phyloP scores from a whole-genome alignment of 2,113 vertebrate genomes.

The Gavia stellata region DNA sequence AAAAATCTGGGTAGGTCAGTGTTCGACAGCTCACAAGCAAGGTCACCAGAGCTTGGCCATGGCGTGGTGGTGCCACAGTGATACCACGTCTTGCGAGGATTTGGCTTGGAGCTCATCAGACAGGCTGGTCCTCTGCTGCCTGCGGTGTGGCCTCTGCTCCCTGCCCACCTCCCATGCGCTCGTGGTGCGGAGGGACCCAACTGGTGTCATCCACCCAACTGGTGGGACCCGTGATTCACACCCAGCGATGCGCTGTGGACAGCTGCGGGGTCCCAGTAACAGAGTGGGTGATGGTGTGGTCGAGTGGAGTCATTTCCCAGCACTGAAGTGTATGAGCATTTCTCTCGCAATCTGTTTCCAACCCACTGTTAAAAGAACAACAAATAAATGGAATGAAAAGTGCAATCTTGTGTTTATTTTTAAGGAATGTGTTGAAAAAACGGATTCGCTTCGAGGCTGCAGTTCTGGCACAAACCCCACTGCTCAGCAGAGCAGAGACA shows the following conservation, averaged over 20 bases:
- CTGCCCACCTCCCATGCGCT: not conserved
- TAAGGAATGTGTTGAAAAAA: conserved; percentile 27
- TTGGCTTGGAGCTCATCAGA: not conserved
- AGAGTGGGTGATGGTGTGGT: not conserved
- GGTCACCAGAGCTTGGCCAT: not conserved
- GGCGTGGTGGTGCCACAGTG: not conserved
- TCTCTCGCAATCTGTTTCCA: not conserved
- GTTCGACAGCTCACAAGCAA: not conserved
- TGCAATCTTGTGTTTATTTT: conserved; percentile 26
- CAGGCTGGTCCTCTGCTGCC: not conserved
- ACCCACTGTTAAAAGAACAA: not conserved
- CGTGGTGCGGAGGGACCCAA: fast-evolving
- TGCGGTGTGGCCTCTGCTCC: not conserved
- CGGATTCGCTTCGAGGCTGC: conserved; percentile 27
- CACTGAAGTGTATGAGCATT: not conserved
- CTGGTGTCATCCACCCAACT: not conserved
- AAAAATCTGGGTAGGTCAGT: not conserved
- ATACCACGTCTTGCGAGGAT: fast-evolving
- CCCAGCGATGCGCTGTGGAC: fast-evolving
- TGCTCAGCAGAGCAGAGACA: conserved; percentile 1
- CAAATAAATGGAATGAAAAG: conserved; percentile 39
- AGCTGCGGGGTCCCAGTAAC: not conserved
- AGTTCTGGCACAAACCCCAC: not conserved
- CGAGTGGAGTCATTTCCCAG: not conserved
- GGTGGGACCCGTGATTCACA: not conserved